These are phyloP conservation scores for Sialia sialis DNA, from an alignment of 2,113 vertebrate species.

Conservation along the genomic window DNA sequence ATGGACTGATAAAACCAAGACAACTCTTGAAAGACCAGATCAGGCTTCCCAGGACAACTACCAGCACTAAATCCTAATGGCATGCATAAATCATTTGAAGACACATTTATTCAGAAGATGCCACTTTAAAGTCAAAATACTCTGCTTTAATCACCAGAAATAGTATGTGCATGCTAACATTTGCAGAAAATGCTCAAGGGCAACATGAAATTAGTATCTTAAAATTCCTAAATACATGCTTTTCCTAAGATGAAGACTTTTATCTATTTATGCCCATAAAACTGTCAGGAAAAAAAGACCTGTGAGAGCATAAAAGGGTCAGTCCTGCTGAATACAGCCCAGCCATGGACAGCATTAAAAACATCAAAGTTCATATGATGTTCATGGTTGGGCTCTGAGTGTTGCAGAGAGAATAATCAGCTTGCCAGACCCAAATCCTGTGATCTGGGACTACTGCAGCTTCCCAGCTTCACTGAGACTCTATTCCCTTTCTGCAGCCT, in stretches of 20 bases:
- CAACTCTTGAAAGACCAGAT: constrained; percentile 61
- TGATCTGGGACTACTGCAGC: background rate
- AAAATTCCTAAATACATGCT: constrained; percentile 61
- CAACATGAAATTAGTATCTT: constrained; percentile 37
- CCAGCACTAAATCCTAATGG: constrained; percentile 63
- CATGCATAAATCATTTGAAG: constrained; percentile 59
- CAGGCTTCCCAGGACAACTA: constrained; percentile 59
- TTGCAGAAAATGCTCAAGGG: constrained; percentile 68
- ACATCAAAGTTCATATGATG: constrained; percentile 10
- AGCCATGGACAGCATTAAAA: background rate
- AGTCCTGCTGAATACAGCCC: background rate
- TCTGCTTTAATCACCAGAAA: constrained; percentile 38
- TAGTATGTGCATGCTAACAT: constrained; percentile 56
- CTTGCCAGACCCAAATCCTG: background rate
- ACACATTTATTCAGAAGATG: constrained; percentile 62
- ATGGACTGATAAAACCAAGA: constrained; percentile 41
- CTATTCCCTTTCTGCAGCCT: background rate
- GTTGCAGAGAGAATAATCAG: background rate
- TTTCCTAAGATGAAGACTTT: constrained; percentile 67
- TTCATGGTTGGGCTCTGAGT: background rate
- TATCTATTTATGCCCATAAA: constrained; percentile 50
- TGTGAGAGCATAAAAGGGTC: constrained; percentile 24
- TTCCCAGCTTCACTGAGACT: background rate
- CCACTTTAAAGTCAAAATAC: constrained; percentile 62
- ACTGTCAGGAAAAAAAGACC: background rate